Conservation (phyloP, 2,797 vertebrate genomes). For the Lycodopsis pacificus region DNA sequence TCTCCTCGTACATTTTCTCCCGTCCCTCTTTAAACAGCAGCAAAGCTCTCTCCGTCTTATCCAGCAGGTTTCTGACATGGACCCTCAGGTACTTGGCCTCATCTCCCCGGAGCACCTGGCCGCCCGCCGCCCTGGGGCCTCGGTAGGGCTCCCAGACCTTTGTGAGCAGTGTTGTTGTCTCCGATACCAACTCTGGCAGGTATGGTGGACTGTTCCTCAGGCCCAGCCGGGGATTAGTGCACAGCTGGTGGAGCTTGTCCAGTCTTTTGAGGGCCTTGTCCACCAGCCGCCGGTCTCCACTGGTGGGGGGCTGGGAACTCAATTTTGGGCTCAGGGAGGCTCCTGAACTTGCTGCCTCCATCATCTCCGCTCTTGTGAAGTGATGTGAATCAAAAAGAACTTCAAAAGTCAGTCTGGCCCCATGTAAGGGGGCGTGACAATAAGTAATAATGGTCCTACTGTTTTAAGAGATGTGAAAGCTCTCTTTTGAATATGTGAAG, state of each 20-base stretch:
- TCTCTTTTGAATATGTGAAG: slow-evolving; percentile 11
- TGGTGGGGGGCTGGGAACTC: slow-evolving; percentile 48
- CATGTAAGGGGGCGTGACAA: slow-evolving; percentile 18
- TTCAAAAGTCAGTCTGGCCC: slow-evolving; percentile 35
- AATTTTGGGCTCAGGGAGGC: slow-evolving; percentile 37
- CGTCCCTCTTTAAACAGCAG: slow-evolving; percentile 83
- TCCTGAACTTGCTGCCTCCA: slow-evolving; percentile 72
- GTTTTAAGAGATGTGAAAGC: slow-evolving; percentile 7
- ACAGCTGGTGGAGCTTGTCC: slow-evolving; percentile 79
- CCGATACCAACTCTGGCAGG: slow-evolving; percentile 83
- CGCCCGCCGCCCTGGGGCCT: not conserved
- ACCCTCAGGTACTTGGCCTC: slow-evolving; percentile 83
- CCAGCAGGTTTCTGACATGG: slow-evolving; percentile 85
- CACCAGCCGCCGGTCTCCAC: slow-evolving; percentile 68
- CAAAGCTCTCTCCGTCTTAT: slow-evolving; percentile 83
- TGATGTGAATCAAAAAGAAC: slow-evolving; percentile 22
- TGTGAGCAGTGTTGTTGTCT: slow-evolving; percentile 67
- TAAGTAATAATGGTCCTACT: not conserved
- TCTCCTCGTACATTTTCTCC: slow-evolving; percentile 85
- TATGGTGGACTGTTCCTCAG: slow-evolving; percentile 88
- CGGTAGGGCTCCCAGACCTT: slow-evolving; percentile 82
- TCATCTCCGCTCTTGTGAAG: slow-evolving; percentile 37
- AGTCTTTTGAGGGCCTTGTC: slow-evolving; percentile 82
- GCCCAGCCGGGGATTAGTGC: slow-evolving; percentile 78
- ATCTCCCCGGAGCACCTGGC: slow-evolving; percentile 62